These are phyloP conservation scores for Galaxea fascicularis DNA, from an alignment of 92 coral and sea anemone species.

Conservation along the genomic window DNA sequence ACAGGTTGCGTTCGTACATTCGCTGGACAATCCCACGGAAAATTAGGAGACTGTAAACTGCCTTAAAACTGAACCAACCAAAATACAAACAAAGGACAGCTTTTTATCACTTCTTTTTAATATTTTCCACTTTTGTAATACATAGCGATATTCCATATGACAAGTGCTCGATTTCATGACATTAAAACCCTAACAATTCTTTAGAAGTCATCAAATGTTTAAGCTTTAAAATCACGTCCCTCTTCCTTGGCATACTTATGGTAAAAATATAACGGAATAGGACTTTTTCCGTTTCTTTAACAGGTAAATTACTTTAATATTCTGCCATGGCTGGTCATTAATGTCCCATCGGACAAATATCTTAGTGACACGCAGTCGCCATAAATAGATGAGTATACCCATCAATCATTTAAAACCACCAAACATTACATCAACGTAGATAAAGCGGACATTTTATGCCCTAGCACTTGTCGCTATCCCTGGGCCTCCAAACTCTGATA, in stretches of 20 bases:
- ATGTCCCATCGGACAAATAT: conserved; percentile 27
- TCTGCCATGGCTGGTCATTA: not conserved
- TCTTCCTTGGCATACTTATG: not conserved
- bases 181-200: not conserved
- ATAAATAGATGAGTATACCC: conserved; percentile 34
- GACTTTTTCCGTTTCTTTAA: not conserved
- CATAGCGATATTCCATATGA: not conserved
- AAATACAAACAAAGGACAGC: not conserved
- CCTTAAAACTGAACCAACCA: not conserved
- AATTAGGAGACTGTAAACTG: no score
- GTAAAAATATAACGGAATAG: conserved; percentile 26
- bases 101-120: conserved; percentile 13
- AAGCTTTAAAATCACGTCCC: not conserved
- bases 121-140: conserved; percentile 6
- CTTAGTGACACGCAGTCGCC: conserved; percentile 25
- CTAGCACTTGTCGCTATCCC: not conserved
- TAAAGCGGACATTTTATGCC: not conserved
- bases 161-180: conserved; percentile 15
- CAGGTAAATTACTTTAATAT: not conserved
- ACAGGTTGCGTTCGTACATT: no score
- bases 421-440: no score
- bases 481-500: not conserved
- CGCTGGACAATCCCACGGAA: no score
- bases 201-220: conserved; percentile 9
- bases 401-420: no score